phyloP scores from a whole-genome alignment of 2,888 invertebrate species.

The Nemurella pictetii region DNA sequence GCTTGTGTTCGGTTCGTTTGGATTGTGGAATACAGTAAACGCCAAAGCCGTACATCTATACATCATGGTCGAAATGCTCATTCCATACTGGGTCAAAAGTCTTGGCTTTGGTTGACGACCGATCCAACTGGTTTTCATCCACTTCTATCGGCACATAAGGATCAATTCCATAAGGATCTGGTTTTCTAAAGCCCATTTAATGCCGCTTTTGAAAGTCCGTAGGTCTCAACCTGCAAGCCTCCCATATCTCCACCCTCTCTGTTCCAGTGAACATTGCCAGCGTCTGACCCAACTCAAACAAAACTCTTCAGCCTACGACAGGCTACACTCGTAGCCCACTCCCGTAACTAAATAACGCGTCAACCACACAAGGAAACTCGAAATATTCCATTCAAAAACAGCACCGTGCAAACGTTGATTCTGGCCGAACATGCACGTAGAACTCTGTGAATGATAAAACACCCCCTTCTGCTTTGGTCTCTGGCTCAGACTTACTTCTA shows the following conservation, averaged over 20 bases:
- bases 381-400: conserved; percentile 45
- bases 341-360: conserved; percentile 44
- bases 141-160: conserved; percentile 96
- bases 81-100: conserved; percentile 97
- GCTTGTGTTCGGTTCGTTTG: conserved; percentile 93
- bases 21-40: conserved; percentile 98
- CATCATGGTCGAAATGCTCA: conserved; percentile 89
- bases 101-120: conserved; percentile 90
- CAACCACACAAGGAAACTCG: conserved; percentile 46
- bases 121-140: conserved; percentile 91
- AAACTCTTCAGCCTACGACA: conserved; percentile 44
- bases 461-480: too few relatives aligned
- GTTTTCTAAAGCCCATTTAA: conserved; percentile 82
- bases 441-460: too few relatives aligned
- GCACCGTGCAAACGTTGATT: too few relatives aligned
- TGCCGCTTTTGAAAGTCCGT: conserved; percentile 92
- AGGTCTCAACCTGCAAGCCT: conserved; percentile 94
- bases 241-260: conserved; percentile 94
- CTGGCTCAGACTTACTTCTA: too few relatives aligned
- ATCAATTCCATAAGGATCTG: conserved; percentile 87
- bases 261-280: conserved; percentile 91
- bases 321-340: conserved; percentile 44
- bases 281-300: conserved; percentile 43
- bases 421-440: too few relatives aligned
- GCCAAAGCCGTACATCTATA: conserved; percentile 89